Base-by-base conservation (phyloP, 2,888 invertebrate species). In the Didymodactylos carnosus region DNA sequence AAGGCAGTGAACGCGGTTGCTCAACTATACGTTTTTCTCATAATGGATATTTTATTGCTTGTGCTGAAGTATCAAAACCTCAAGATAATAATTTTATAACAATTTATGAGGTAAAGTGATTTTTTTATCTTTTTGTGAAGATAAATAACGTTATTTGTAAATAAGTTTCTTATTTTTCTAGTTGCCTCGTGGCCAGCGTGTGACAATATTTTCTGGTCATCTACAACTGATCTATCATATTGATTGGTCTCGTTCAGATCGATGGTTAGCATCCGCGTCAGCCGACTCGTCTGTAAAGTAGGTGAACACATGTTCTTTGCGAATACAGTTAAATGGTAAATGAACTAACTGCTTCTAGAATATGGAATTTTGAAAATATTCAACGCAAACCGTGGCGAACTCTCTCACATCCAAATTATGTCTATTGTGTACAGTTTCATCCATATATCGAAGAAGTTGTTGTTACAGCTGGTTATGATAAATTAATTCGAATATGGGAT, bases 371-470 rank as follows among this genome's bases (percentile, higher is more conserved):
- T 8, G 71, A 76, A 62, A 75, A 77, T 11, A 76, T 78, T 74
- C 27, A 62, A 35, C 62, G 69, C 14, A 76, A 76, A 25, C 78
- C 79, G n/a, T 77, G 78, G 69, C 80, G 81, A 73, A 72, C 87
- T 77, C 80, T 89, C 75, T 87, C 88, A 39, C 89, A 89, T 82
- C 88, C 89, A 40, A 86, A 87, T 3, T 89, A 87, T 81, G 88
- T 89, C 7, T 89, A 89, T 80, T 85, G 85, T 75, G 86, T 87
- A n/a, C 85, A 86, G 80, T 87, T 87, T 79, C 84, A 86, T 71
- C 84, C 85, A 2, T 81, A 82, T 39, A 82, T 83, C 39, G 78
- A 82, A 19, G 80, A 82, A n/a, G 82, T 87, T 40, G 82, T 87
- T 1, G 85, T 84, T 3, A 88, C 88, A 1, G 89, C 88, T 11